phyloP scores from a whole-genome alignment of 2,797 vertebrate species.

The Mus spretus region DNA sequence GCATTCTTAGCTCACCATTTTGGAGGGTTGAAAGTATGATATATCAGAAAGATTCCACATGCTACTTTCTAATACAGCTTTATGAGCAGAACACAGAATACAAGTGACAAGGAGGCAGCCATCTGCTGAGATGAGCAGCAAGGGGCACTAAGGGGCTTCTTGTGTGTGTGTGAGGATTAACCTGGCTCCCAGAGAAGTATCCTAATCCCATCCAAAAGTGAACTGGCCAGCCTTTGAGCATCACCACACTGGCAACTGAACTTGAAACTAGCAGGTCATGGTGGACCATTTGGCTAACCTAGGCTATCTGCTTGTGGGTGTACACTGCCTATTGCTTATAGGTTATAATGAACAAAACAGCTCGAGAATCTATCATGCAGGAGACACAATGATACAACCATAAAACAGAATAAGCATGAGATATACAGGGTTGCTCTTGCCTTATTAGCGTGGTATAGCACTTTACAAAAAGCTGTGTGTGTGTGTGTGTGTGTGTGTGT shows the following conservation, averaged over 20 bases:
- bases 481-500: background rate
- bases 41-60: background rate
- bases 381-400: background rate
- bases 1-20: background rate
- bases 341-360: background rate
- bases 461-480: background rate
- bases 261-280: no score
- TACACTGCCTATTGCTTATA: background rate
- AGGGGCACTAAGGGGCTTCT: background rate
- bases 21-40: no score
- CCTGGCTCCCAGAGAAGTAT: background rate
- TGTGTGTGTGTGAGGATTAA: background rate
- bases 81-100: accelerated
- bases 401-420: no score
- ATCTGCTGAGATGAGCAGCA: background rate
- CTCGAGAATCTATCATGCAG: background rate
- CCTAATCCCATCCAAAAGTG: background rate
- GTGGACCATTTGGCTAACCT: background rate
- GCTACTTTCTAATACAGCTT: background rate
- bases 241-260: background rate
- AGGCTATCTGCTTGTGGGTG: background rate
- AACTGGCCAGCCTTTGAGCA: background rate
- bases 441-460: no score
- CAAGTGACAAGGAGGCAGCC: background rate
- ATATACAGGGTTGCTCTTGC: background rate